phyloP scores from a whole-genome alignment of 2,797 vertebrate genomes.

The Aphelocoma californica region DNA sequence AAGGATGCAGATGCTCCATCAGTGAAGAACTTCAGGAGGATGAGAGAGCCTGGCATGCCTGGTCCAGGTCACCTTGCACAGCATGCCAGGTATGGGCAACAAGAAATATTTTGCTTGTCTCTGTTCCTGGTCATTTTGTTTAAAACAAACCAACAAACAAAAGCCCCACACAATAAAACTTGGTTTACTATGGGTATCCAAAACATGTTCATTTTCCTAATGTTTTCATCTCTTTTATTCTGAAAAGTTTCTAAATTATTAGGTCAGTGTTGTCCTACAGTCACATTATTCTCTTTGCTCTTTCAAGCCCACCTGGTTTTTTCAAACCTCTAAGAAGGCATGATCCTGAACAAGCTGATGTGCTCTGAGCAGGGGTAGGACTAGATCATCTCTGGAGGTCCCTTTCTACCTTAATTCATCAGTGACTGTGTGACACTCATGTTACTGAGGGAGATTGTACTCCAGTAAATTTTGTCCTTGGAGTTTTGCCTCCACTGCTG shows the following conservation, averaged over 20 bases:
- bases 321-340: neutral
- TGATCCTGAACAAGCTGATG: neutral
- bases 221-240: neutral
- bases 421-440: neutral
- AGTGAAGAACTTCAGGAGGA: neutral
- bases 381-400: neutral
- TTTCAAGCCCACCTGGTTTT: neutral
- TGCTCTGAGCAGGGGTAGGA: neutral
- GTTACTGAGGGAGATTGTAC: neutral
- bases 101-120: neutral
- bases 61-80: neutral
- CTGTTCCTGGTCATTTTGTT: neutral
- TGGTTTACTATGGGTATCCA: neutral
- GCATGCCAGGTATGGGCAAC: neutral
- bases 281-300: neutral
- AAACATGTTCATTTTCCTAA: neutral
- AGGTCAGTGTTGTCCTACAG: neutral
- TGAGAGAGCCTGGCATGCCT: neutral
- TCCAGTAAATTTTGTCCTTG: neutral
- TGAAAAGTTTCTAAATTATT: neutral
- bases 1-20: neutral
- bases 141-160: neutral
- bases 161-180: neutral
- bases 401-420: neutral
- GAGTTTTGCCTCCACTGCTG: neutral